Base-by-base conservation (phyloP, 2,888 invertebrate genomes). In the Mimumesa dahlbomi region DNA sequence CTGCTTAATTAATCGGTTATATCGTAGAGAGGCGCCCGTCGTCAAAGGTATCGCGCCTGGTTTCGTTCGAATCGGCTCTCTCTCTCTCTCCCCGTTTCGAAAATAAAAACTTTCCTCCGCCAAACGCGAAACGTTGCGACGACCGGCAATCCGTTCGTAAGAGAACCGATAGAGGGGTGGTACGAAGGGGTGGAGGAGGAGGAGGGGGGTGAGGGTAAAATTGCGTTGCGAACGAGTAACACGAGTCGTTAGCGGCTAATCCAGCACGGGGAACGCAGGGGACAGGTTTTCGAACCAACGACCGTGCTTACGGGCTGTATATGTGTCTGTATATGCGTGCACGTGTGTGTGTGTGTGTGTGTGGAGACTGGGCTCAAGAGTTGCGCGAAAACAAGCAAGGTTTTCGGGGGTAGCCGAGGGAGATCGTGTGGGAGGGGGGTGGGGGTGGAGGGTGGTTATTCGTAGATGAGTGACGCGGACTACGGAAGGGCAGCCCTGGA, bases 211-310 rank as follows among this genome's bases (percentile, higher is more conserved):
- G 52, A 38, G 50, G 61, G 61, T 62, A 73, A 84, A 83, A 85
- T 85, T 82, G 84, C 84, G 75, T 82, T 75, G 79, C 79, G 67
- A 83, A 81, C 79, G 83, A 81, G 83, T 81, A 83, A 83, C 84
- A 84, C 79, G 82, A 85, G 82, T 85, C 85, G 85, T 87, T 85
- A 87, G 85, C 79, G 82, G 84, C 85, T 86, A 85, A 86, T 87
- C 84, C 84, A 72, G 49, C 69, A 75, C 73, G 71, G 78, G 75
- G 72, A 61, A 54, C 57, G 71, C 57, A 68, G 71, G 68, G 69
- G 65, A 64, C 57, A 57, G 66, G 54, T 49, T n/a, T 58, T 54
- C 43, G 68, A 56, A 68, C 64, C 54, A 49, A 45, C 31, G 49
- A 31, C 38, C 61, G 45, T 45, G 54, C 18, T n/a, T n/a, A n/a